Evolutionary conservation across 1,140 invertebrate genomes (phyloP).

Genomic region (Bombus polaris): DNA sequence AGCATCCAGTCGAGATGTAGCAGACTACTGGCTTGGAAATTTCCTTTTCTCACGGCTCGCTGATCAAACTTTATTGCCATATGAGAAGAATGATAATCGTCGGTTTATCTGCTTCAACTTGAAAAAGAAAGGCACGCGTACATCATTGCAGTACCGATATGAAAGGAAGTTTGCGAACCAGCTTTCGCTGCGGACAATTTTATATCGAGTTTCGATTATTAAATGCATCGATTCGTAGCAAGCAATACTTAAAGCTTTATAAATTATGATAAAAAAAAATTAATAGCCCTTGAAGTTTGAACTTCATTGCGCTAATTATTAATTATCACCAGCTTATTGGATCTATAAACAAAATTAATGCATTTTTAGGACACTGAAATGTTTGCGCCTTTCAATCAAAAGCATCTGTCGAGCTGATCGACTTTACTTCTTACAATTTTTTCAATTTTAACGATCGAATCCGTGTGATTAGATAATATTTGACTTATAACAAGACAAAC

Average conservation of each 20-base stretch:
- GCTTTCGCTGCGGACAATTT: neutral
- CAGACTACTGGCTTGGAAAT: slow-evolving; percentile 1
- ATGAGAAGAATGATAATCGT: neutral
- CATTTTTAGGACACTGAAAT: neutral
- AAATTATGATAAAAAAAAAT: neutral
- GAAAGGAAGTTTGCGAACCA: neutral
- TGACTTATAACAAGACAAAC: too few species aligned
- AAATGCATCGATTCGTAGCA: neutral
- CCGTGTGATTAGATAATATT: too few species aligned
- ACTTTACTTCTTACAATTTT: neutral
- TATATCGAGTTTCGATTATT: neutral
- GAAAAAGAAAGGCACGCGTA: neutral
- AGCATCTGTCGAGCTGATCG: neutral
- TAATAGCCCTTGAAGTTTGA: too few species aligned
- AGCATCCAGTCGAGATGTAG: neutral
- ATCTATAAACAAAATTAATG: neutral
- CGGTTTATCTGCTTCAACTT: neutral
- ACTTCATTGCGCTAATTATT: neutral
- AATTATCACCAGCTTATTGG: neutral
- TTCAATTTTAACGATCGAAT: too few species aligned
- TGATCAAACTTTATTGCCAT: slow-evolving; percentile 7
- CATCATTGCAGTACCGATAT: neutral
- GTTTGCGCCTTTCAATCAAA: neutral
- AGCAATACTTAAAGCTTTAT: neutral
- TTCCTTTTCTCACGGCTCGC: slow-evolving; percentile 14